Evolutionary conservation across 2,113 vertebrate species (phyloP).

Genomic region (Oxygymnocypris stewartii): DNA sequence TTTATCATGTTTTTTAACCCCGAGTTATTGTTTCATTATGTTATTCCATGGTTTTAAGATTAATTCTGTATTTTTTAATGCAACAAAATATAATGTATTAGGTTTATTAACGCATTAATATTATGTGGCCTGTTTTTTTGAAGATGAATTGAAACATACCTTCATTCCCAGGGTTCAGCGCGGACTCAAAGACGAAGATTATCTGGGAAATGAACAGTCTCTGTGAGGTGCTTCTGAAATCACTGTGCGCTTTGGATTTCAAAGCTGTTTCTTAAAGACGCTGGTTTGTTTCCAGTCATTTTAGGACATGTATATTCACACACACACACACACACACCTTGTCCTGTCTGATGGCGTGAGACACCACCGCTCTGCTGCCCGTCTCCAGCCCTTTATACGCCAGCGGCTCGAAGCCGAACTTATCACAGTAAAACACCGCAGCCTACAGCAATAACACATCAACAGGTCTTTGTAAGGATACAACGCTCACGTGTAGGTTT

Average conservation of each 20-base stretch:
- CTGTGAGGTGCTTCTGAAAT: neutral
- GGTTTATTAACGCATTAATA: neutral
- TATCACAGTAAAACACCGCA: slow-evolving; percentile 78
- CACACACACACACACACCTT: slow-evolving; percentile 66
- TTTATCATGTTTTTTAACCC: neutral
- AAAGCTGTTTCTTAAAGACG: neutral
- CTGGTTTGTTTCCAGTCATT: neutral
- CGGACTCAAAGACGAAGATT: slow-evolving; percentile 75
- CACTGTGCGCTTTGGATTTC: neutral
- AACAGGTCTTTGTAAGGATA: neutral
- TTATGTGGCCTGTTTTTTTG: neutral
- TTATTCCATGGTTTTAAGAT: neutral
- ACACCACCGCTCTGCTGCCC: slow-evolving; percentile 73
- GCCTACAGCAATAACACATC: slow-evolving; percentile 62
- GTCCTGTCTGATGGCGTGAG: slow-evolving; percentile 78
- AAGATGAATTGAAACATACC: slow-evolving; percentile 54
- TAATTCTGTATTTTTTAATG: neutral
- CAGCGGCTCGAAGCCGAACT: slow-evolving; percentile 78
- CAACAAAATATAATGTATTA: neutral
- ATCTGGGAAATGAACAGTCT: slow-evolving; percentile 67
- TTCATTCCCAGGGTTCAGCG: slow-evolving; percentile 79
- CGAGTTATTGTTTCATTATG: neutral
- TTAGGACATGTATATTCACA: neutral
- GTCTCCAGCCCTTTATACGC: slow-evolving; percentile 83
- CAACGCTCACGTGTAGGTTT: neutral